These are phyloP conservation scores for Pholis gunnellus DNA, from an alignment of 2,113 vertebrate genomes.

Conservation along the genomic window DNA sequence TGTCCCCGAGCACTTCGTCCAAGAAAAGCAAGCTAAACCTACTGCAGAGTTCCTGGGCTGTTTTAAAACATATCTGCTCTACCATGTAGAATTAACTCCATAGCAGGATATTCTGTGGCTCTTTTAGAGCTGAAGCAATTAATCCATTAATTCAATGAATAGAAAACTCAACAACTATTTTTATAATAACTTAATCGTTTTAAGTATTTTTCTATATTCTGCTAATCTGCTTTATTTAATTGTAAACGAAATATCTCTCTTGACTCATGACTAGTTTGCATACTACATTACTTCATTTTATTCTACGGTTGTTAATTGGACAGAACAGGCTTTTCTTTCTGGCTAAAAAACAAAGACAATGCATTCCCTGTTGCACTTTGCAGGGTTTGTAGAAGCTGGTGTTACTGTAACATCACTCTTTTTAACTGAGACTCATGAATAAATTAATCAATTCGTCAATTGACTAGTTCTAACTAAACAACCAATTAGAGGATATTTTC, in stretches of 20 bases:
- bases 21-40: constrained; percentile 20
- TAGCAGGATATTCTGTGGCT: neutral
- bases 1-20: constrained; percentile 16
- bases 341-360: constrained; percentile 3
- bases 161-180: neutral
- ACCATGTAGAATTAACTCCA: neutral
- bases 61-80: neutral
- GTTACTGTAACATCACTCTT: neutral
- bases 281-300: neutral
- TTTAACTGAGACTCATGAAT: neutral
- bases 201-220: neutral
- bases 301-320: neutral
- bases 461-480: neutral
- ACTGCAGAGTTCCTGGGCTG: neutral
- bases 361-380: neutral
- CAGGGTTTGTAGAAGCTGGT: neutral
- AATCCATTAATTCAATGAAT: neutral
- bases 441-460: neutral
- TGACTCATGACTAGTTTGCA: neutral
- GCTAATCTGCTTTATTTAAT: neutral
- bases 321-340: neutral
- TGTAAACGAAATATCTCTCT: neutral
- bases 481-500: neutral
- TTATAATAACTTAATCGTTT: neutral
- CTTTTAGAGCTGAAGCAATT: neutral